Base-by-base conservation (phyloP, 1,140 invertebrate species). In the Cydia splendana region DNA sequence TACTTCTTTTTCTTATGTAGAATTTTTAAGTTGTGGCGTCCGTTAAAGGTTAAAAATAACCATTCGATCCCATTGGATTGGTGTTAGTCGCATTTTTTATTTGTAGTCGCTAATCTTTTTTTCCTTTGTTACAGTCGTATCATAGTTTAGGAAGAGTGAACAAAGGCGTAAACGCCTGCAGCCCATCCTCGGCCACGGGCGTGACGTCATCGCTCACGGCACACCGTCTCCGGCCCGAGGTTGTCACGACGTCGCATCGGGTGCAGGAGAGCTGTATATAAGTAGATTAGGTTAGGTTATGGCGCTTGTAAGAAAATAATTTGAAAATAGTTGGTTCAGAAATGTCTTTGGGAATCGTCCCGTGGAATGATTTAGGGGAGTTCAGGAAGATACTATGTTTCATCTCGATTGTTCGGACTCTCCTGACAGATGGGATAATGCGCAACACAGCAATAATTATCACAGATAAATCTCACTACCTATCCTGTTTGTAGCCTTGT, bases 211-310 rank as follows among this genome's bases (percentile, higher is more conserved):
- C 94, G 48, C 88, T 95, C 28, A 95, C 94, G 12, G 94, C 94
- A 80, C 95, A 95, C 83, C 93, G 95, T 75, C 93, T 95, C 81
- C 94, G 95, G 78, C 96, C 96, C 57, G 96, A 97, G 92, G 96
- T 97, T 74, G 96, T 97, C 78, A 97, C 96, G 80, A 96, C 96
- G 69, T 96, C 96, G 65, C 96, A 97, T 94, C 95, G 96, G 82
- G 96, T 97, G 92, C 96, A 97, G 91, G 96, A 97, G 94, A 97
- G 96, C 94, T 97, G 96, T 96, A 97, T 97, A 96, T 93, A 91
- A 69, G 65, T 69, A 65, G 65, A 2, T 69, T 69, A 51, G 13
- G n/a, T 2, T 53, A 24, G 20, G 57, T 6, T 62, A 24, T 62
- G 57, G 57, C 57, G 57, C 20, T 5, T 51, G 15, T 1, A n/a